phyloP scores from a whole-genome alignment of 2,113 vertebrate species.

The Clinocottus analis region DNA sequence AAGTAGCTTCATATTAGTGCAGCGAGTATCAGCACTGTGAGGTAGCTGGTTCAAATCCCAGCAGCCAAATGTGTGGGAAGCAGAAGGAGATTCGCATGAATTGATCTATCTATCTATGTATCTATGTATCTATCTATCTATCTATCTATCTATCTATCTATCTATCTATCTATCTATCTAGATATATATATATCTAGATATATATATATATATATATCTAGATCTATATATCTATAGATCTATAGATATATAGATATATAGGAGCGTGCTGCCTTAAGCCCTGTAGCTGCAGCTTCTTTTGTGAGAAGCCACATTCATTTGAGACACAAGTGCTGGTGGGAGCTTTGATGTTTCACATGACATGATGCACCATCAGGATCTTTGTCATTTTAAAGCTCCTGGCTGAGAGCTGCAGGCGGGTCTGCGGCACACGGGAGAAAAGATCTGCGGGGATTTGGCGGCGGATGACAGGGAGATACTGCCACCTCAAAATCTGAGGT shows the following conservation, averaged over 20 bases:
- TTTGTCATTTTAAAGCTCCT: slow-evolving; percentile 53
- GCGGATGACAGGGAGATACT: slow-evolving; percentile 40
- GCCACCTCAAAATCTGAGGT: slow-evolving; percentile 29
- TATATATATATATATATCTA: not conserved
- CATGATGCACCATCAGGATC: slow-evolving; percentile 46
- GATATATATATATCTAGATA: no score
- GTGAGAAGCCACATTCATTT: slow-evolving; percentile 21
- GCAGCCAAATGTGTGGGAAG: slow-evolving; percentile 17
- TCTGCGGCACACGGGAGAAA: slow-evolving; percentile 14
- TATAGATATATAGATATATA: not conserved
- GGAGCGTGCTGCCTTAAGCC: not conserved
- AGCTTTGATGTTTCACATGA: slow-evolving; percentile 55
- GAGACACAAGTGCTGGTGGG: slow-evolving; percentile 2
- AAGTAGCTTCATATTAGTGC: slow-evolving; percentile 13
- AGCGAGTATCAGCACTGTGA: not conserved
- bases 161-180: no score
- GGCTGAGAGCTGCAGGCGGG: slow-evolving; percentile 26
- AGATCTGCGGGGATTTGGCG: slow-evolving; percentile 50
- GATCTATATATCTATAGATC: no score
- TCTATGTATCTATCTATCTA: no score
- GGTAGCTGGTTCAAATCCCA: slow-evolving; percentile 37
- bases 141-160: no score
- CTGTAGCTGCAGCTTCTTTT: slow-evolving; percentile 20
- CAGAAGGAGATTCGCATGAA: not conserved
- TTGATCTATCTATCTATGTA: slow-evolving; percentile 3